Evolutionary conservation across 2,113 vertebrate genomes (phyloP).

Genomic region (Microcebus jonahi): DNA sequence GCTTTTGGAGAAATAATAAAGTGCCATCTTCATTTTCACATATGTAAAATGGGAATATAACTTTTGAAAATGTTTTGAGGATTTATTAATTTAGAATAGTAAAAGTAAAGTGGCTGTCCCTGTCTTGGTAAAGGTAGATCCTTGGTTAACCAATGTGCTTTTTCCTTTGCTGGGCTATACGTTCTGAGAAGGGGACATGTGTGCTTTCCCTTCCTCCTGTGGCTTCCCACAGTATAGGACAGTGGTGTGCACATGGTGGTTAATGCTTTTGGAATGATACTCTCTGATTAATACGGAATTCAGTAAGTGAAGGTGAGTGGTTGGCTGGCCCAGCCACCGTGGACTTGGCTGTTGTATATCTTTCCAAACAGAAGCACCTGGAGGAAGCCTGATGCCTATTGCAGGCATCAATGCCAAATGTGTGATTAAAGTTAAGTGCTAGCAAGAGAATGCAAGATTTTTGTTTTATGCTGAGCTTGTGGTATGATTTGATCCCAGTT

Average conservation of each 20-base stretch:
- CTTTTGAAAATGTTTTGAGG: background rate
- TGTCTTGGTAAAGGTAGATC: background rate
- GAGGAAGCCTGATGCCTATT: background rate
- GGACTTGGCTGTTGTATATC: background rate
- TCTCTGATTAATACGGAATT: conserved; percentile 28
- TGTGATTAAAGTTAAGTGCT: conserved; percentile 39
- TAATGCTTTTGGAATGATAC: conserved; percentile 9
- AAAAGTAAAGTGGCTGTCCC: background rate
- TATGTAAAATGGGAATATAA: background rate
- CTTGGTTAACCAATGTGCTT: background rate
- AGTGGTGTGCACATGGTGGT: background rate
- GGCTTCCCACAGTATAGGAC: background rate
- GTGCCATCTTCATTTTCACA: background rate
- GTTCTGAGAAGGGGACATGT: background rate
- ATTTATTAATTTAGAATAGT: background rate
- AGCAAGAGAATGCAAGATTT: conserved; percentile 34
- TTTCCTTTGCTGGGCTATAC: background rate
- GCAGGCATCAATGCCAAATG: background rate
- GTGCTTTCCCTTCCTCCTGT: background rate
- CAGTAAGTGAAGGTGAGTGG: background rate
- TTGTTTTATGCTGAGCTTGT: conserved; percentile 65
- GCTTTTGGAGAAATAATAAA: background rate
- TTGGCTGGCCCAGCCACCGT: background rate
- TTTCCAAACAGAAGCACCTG: background rate
- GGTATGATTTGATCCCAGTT: conserved; percentile 53